Evolutionary conservation across 2,797 vertebrate genomes (phyloP), one percentile per base, ranked within the genome.

Genomic region (Pagetopsis macropterus): DNA sequence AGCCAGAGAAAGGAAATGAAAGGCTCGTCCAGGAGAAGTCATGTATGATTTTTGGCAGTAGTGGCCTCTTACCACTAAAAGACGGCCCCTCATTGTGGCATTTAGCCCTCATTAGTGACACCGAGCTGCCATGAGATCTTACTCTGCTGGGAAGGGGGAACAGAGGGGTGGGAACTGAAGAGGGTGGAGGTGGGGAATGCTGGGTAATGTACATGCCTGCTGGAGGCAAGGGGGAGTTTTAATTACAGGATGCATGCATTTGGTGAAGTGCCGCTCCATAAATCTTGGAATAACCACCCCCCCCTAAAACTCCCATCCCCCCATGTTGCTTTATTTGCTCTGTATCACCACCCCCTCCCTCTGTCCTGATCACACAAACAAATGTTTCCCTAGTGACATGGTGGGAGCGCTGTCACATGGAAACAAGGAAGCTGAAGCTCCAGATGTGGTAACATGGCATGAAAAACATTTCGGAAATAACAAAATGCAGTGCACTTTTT

Each of bases 191-290:
- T 54, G 74, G 91, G 87, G 90, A 87, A 82, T 85, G 84, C 75
- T 46, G 37, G 27, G 70, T 90, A 89, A 93, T 90, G 88, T 86
- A 91, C 82, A 84, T 72, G 87, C 87, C 87, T 83, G 84, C 81
- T 85, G 62, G 87, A 89, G 85, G 92, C 85, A 84, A 89, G 67
- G 85, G 79, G 76, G 74, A 79, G 91, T 82, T 92, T 94, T 94
- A 95, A 95, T 95, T 95, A 95, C 93, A 95, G 94, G 94, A 95
- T 94, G 90, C 90, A 89, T 91, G 92, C 90, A 85, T 93, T 94
- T 93, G 59, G 77, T 94, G 89, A 91, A 92, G 89, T 88, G 90
- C 90, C 78, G 82, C 70, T 68, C 88, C 90, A 91, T 95, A 95
- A 94, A 95, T 95, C 92, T 92, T 85, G 84, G 92, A 94, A 93